A percentile compares a stretch with the other conserved stretches of the same genome.
Conservation (phyloP, 2,888 invertebrate species). For the Aporophyla nigra region DNA sequence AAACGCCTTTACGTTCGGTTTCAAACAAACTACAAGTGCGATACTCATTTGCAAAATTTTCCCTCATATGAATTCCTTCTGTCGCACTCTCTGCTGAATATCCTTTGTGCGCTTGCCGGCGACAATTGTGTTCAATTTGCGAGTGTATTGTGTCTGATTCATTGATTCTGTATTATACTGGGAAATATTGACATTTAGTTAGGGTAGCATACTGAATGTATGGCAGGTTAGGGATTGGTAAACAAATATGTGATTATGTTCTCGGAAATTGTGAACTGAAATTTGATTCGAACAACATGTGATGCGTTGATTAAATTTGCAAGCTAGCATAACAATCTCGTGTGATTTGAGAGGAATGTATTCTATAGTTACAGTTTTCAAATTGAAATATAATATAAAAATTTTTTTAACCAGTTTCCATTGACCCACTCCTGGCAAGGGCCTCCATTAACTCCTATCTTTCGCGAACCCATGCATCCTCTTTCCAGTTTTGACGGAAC, state of each 20-base stretch:
- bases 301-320: not conserved
- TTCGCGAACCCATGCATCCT: too few species aligned
- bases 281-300: constrained; percentile 11
- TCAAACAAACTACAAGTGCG: constrained; percentile 17
- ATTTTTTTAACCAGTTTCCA: too few species aligned
- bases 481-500: too few species aligned
- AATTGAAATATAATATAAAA: not conserved
- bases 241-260: constrained; percentile 1
- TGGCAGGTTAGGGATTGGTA: not conserved
- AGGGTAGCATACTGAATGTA: not conserved
- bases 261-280: not conserved
- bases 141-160: constrained; percentile 52
- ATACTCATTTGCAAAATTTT: constrained; percentile 28
- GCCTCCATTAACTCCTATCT: too few species aligned
- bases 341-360: not conserved
- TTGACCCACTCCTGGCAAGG: too few species aligned
- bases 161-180: constrained; percentile 42
- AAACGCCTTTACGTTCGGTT: constrained; percentile 7
- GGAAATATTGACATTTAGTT: constrained; percentile 26
- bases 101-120: constrained; percentile 41
- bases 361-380: not conserved
- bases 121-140: constrained; percentile 58
- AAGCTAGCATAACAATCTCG: not conserved
- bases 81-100: not conserved
- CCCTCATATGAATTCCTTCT: constrained; percentile 41